phyloP scores from a whole-genome alignment of 2,888 invertebrate genomes.

The Drosophila ezoana region DNA sequence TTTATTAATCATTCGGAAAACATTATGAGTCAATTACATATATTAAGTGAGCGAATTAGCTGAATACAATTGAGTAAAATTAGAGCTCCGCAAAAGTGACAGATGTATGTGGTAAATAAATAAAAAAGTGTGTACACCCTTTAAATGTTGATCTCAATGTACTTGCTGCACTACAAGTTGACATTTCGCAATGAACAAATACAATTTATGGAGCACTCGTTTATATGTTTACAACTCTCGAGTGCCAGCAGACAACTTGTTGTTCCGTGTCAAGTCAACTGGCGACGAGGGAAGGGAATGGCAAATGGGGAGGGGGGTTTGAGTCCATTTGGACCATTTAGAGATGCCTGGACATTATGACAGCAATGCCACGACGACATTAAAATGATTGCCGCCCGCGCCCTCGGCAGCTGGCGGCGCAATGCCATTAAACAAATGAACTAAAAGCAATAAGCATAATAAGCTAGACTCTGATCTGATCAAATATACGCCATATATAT shows the following conservation, averaged over 20 bases:
- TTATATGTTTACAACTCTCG: constrained; percentile 29
- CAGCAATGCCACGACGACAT: constrained; percentile 39
- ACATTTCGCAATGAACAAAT: constrained; percentile 40
- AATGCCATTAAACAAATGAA: constrained; percentile 74
- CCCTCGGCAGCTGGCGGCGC: constrained; percentile 4
- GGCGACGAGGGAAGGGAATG: not conserved
- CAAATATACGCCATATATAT: constrained; percentile 17
- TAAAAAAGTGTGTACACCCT: not conserved
- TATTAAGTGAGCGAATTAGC: constrained; percentile 12
- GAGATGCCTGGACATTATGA: constrained; percentile 25
- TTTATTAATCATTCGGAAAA: constrained; percentile 25
- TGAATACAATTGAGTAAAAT: constrained; percentile 27
- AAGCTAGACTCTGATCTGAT: constrained; percentile 44
- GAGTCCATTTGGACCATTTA: constrained; percentile 13
- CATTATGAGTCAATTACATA: constrained; percentile 39
- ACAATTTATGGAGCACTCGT: constrained; percentile 24
- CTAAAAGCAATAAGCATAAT: constrained; percentile 73
- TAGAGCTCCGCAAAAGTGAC: constrained; percentile 4
- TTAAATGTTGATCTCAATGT: constrained; percentile 1
- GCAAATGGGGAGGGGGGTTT: too few relatives aligned
- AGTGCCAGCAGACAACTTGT: constrained; percentile 22
- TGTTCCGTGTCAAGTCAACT: constrained; percentile 16
- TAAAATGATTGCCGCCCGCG: constrained; percentile 53
- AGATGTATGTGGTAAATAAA: not conserved
- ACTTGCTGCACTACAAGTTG: constrained; percentile 17